Base-by-base conservation (phyloP, 2,888 invertebrate species). In the Xestia c-nigrum region DNA sequence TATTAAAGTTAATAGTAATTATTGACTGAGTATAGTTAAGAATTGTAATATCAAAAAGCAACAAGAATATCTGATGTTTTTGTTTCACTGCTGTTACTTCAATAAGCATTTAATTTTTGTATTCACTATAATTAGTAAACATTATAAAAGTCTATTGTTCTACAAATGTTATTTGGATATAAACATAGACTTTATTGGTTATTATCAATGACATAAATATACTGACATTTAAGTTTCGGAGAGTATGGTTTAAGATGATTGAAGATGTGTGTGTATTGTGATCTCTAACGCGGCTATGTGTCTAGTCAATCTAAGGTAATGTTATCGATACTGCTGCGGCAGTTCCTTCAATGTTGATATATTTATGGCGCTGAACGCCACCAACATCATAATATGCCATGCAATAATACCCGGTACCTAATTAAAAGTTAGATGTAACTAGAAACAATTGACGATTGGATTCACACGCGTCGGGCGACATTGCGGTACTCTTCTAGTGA, bases 11-110 rank as follows among this genome's bases (percentile, higher is more conserved):
- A 91, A 93, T 93, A 91, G 92, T 93, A 91, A 86, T 92, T 93
- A 93, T 93, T 94, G 96, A 96, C 96, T 96, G 96, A 96, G 91
- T 95, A 95, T 95, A 94, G 93, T 91, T 95, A 95, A 95, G 95
- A 93, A 89, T 91, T 87, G 87, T 90, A 92, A 86, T 86, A 83
- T 86, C 88, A 87, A 89, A 88, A 88, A 84, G 61, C 71, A 91
- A 93, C 88, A 89, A 91, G 90, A 91, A 90, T 89, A 90, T 91
- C 88, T 80, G 86, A 89, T 83, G 87, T 79, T 89, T 87, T 89
- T 88, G 84, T 90, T 90, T 92, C 90, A 89, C 91, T 91, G 89
- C 92, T 93, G 94, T 93, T 94, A 92, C 91, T 94, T 93, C 89
- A 90, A 92, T 92, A 92, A 94, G 96, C 96, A 96, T 96, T 96